These are phyloP conservation scores for Pithys albifrons DNA, from an alignment of 2,113 vertebrate genomes.

Conservation along the genomic window DNA sequence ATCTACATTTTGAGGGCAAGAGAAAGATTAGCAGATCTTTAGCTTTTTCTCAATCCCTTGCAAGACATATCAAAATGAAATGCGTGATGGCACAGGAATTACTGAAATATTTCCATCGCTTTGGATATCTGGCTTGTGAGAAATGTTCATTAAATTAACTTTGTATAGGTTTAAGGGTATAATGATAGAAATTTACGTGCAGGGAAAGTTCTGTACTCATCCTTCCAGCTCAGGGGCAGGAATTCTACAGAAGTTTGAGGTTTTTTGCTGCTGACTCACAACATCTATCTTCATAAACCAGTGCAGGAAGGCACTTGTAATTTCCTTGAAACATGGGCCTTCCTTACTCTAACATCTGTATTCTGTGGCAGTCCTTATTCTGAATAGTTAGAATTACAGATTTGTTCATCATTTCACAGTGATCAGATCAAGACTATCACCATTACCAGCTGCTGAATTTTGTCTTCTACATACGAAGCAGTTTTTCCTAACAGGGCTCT, in stretches of 20 bases:
- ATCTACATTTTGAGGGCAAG: background rate
- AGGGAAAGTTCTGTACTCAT: background rate
- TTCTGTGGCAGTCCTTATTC: background rate
- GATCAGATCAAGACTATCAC: background rate
- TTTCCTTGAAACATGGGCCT: background rate
- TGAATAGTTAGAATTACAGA: background rate
- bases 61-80: background rate
- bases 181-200: background rate
- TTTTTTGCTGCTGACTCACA: background rate
- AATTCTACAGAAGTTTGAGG: background rate
- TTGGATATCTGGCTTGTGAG: background rate
- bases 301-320: background rate
- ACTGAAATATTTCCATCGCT: background rate
- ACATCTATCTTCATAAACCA: background rate
- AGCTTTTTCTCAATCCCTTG: background rate
- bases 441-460: background rate
- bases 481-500: background rate
- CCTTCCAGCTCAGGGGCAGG: background rate
- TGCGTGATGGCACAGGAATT: background rate
- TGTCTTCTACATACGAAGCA: background rate
- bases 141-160: background rate
- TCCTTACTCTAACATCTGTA: background rate
- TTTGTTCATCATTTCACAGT: background rate
- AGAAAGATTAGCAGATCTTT: background rate
- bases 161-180: background rate